These are phyloP conservation scores for Lophius piscatorius DNA, from an alignment of 2,113 vertebrate genomes.

Conservation along the genomic window DNA sequence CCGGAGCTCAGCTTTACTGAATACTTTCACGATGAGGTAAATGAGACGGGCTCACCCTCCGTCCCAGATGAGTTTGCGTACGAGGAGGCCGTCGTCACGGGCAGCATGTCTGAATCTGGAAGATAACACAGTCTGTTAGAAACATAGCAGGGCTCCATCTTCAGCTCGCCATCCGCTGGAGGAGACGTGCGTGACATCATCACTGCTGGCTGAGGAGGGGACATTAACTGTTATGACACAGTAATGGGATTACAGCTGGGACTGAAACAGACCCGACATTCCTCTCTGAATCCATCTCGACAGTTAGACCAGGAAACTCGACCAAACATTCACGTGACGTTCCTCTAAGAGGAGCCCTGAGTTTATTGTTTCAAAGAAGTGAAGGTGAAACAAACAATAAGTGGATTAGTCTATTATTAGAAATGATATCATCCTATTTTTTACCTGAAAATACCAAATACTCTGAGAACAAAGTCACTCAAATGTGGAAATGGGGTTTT, in stretches of 20 bases:
- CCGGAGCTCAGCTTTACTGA: too few species aligned
- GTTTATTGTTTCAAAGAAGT: too few species aligned
- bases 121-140: constrained; percentile 36
- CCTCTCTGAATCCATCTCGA: constrained; percentile 17
- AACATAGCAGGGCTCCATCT: constrained; percentile 36
- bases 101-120: constrained; percentile 17
- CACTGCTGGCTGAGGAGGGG: constrained; percentile 18
- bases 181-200: constrained; percentile 32
- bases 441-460: too few species aligned
- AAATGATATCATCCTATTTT: too few species aligned
- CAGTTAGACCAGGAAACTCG: too few species aligned
- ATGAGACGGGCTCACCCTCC: constrained; percentile 47
- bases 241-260: constrained; percentile 59
- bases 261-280: constrained; percentile 32
- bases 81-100: constrained; percentile 17
- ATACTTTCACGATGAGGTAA: background rate
- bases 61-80: constrained; percentile 4
- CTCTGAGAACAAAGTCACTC: too few species aligned
- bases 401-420: too few species aligned
- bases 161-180: background rate
- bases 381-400: too few species aligned
- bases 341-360: too few species aligned
- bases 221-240: constrained; percentile 30
- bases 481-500: too few species aligned
- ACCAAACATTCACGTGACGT: too few species aligned